Evolutionary conservation across 2,888 invertebrate species (phyloP), one percentile per base, ranked within the genome.

Genomic region (Lathronympha strigana): DNA sequence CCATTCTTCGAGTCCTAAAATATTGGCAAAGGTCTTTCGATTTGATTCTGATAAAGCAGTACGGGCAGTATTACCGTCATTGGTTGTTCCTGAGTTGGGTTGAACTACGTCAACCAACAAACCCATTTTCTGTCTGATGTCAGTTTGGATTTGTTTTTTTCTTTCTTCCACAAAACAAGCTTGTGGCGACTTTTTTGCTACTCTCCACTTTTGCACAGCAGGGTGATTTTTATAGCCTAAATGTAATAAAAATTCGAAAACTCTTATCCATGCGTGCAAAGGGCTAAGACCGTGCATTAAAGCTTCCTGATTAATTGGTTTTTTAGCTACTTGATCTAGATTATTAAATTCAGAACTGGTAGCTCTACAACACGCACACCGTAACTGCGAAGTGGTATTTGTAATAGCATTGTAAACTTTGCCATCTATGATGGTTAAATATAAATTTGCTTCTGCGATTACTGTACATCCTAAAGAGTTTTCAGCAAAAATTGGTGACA

Each of bases 181-280:
- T 51, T 51, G 13, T 19, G 33, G 19, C 13, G 33, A 19, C 17
- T 33, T 33, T 51, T 51, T 33, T 4, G 17, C 17, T 13, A 36
- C 31, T 19, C 33, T 33, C 51, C 51, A 51, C 19, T 51, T 51
- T 51, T 19, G 17, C 9, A 51, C 33, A 21, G 19, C 31, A 11
- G 19, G 36, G 28, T 50, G 15, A 50, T 50, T 50, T 53, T 53
- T 36, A 38, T 53, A 53, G 2, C 21, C 21, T 8, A 53, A 21
- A 21, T 38, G 53, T 13, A 36, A n/a, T 11, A 31, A 28, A 31
- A 51, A 51, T 23, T 33, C 50, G 1, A 51, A 51, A 17, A 51
- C 3, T 17, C 50, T 23, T 17, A 51, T 51, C 50, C 50, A 51
- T 1, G 31, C 15, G 31, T 19, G 31, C 9, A 33, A 31, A 8